These are phyloP conservation scores for Corydoras maculifer DNA, from an alignment of 2,113 vertebrate genomes.

Conservation along the genomic window DNA sequence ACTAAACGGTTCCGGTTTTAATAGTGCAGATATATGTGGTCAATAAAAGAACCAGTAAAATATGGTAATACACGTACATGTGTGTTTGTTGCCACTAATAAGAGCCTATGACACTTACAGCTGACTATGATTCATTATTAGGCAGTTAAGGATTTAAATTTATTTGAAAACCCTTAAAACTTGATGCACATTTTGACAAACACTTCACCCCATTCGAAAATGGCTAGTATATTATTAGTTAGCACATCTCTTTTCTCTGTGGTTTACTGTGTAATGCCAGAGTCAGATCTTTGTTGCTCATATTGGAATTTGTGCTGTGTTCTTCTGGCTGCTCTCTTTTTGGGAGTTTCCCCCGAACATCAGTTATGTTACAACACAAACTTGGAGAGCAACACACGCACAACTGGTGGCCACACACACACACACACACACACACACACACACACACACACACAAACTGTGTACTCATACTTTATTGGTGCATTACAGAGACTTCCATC, in stretches of 20 bases:
- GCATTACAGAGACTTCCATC: background rate
- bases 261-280: slow-evolving; percentile 4
- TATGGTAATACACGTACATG: slow-evolving; percentile 19
- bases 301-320: slow-evolving; percentile 28
- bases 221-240: slow-evolving; percentile 14
- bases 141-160: slow-evolving; percentile 7
- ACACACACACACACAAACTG: background rate
- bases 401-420: slow-evolving; percentile 9
- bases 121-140: slow-evolving; percentile 22
- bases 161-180: slow-evolving; percentile 10
- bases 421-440: background rate
- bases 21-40: too few species aligned
- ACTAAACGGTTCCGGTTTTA: too few species aligned
- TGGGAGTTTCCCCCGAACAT: slow-evolving; percentile 27
- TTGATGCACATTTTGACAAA: slow-evolving; percentile 13
- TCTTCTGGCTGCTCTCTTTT: slow-evolving; percentile 25
- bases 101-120: slow-evolving; percentile 24
- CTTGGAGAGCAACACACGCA: slow-evolving; percentile 12
- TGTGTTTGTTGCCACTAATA: slow-evolving; percentile 15
- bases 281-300: slow-evolving; percentile 6
- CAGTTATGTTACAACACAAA: slow-evolving; percentile 24
- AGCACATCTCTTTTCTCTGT: background rate
- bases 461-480: background rate
- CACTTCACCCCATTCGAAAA: background rate
- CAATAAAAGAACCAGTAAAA: slow-evolving; percentile 14